These are phyloP conservation scores for Incurvaria masculella DNA, from an alignment of 2,888 invertebrate genomes.

Conservation along the genomic window DNA sequence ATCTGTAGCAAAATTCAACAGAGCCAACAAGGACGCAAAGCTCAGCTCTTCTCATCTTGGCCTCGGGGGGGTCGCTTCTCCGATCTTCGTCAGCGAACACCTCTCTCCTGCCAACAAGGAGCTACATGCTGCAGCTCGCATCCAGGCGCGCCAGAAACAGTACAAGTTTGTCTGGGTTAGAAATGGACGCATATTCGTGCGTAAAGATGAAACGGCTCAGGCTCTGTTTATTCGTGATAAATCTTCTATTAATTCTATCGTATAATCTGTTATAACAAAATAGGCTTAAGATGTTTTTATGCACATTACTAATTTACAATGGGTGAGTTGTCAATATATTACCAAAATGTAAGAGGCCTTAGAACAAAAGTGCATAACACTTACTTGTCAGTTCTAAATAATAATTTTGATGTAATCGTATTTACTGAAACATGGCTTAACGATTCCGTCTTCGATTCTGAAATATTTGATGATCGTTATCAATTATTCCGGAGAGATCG, in stretches of 20 bases:
- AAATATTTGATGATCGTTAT: neutral
- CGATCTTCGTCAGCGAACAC: too few relatives aligned
- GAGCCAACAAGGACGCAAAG: neutral
- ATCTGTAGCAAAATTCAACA: neutral
- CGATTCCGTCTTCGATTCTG: neutral
- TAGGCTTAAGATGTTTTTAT: neutral
- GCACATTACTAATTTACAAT: neutral
- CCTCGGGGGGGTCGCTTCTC: neutral
- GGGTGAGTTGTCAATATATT: neutral
- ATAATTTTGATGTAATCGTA: neutral
- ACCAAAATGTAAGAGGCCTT: neutral
- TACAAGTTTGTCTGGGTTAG: neutral
- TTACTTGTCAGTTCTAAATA: neutral
- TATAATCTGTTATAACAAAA: neutral
- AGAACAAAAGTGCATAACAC: neutral
- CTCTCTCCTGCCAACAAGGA: neutral
- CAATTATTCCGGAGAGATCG: neutral
- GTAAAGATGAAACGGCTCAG: neutral
- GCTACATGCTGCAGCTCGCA: too few relatives aligned
- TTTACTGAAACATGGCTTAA: neutral
- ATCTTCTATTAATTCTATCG: neutral
- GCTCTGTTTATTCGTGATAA: neutral
- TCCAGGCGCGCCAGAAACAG: too few relatives aligned
- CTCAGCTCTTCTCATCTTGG: neutral
- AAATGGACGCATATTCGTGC: too few relatives aligned